A percentile compares a stretch with the other conserved stretches of the same genome.
Conservation (phyloP, 2,797 vertebrate genomes). For the Etheostoma perlongum region DNA sequence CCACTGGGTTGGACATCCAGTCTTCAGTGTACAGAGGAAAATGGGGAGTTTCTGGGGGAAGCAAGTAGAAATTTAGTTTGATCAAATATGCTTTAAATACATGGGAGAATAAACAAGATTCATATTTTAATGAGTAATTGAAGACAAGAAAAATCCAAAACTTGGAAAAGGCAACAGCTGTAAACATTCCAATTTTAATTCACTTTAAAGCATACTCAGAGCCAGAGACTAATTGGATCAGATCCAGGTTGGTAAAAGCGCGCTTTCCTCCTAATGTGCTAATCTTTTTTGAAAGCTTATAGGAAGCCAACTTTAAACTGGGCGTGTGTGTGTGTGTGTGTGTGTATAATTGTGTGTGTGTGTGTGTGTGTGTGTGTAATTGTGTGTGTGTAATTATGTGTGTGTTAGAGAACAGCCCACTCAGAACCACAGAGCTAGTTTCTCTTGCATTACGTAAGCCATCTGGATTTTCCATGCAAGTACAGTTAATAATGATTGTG, state of each 20-base stretch:
- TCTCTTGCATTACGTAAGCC: conserved; percentile 68
- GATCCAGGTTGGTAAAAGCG: conserved; percentile 44
- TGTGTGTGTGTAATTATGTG: conserved; percentile 39
- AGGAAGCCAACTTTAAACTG: conserved; percentile 62
- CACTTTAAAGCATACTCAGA: conserved; percentile 23
- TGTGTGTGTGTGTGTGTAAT: conserved; percentile 3
- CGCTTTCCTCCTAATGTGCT: conserved; percentile 59
- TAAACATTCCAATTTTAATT: conserved; percentile 25
- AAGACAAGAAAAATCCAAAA: conserved; percentile 4
- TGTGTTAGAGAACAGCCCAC: conserved; percentile 44
- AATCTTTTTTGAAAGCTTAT: conserved; percentile 67
- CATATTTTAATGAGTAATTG: not conserved
- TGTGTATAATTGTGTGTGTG: conserved; percentile 39
- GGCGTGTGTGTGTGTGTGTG: conserved; percentile 31
- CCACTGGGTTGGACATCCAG: conserved; percentile 65
- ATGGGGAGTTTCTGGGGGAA: conserved; percentile 21
- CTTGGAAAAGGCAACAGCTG: not conserved
- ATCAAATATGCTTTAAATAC: conserved; percentile 6
- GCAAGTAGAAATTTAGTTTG: conserved; percentile 5
- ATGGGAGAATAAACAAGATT: not conserved
- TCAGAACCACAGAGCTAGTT: conserved; percentile 65
- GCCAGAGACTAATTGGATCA: conserved; percentile 40
- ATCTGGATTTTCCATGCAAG: conserved; percentile 78
- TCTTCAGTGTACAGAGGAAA: conserved; percentile 63
- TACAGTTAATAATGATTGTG: conserved; percentile 64